Percentiles rank a stretch among this genome's conserved stretches.
phyloP scores from a whole-genome alignment of 2,113 vertebrate species.

The Grus americana region DNA sequence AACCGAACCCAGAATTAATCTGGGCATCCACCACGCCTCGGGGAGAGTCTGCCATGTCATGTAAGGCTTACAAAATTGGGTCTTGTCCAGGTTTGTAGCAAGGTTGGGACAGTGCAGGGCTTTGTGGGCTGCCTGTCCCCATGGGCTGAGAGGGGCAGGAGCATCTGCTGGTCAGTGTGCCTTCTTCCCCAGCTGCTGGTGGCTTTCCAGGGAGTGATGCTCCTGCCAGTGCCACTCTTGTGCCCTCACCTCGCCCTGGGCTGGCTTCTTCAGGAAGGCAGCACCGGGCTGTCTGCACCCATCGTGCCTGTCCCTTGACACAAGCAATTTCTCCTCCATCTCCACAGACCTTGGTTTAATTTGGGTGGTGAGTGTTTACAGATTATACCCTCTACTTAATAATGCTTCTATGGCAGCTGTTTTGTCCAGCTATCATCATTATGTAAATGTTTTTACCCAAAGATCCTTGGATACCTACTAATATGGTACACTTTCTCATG shows the following conservation, averaged over 20 bases:
- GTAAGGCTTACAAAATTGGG: background rate
- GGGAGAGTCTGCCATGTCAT: background rate
- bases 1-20: background rate
- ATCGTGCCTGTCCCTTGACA: background rate
- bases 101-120: background rate
- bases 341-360: background rate
- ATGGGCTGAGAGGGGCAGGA: background rate
- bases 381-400: background rate
- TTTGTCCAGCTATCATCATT: background rate
- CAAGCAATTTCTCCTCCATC: background rate
- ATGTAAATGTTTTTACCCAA: constrained; percentile 23
- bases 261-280: background rate
- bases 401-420: background rate
- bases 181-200: background rate
- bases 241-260: background rate
- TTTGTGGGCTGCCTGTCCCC: background rate
- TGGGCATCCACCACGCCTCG: fast-evolving
- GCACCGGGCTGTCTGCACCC: background rate
- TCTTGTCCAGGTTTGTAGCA: background rate
- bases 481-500: background rate
- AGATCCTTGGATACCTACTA: constrained; percentile 10
- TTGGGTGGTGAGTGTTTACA: background rate
- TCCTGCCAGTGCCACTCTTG: background rate
- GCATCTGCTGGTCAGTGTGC: background rate
- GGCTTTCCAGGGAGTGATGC: background rate